Evolutionary conservation across 2,113 vertebrate genomes (phyloP).

Genomic region (Chascanopsetta lugubris): DNA sequence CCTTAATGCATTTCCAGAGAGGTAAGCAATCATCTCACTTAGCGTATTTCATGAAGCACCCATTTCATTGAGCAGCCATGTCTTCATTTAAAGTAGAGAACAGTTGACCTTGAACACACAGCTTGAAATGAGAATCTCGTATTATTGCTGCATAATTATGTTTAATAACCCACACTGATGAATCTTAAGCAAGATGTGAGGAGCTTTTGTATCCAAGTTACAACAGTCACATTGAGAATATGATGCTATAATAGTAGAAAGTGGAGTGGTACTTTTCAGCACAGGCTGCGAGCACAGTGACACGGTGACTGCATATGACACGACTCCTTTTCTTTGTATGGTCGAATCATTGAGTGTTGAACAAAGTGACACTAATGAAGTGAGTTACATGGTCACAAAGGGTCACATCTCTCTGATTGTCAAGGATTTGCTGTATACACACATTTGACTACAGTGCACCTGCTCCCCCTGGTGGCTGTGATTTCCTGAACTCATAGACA

Average conservation of each 20-base stretch:
- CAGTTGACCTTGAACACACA: background rate
- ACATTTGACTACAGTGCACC: slow-evolving; percentile 33
- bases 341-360: background rate
- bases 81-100: background rate
- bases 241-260: background rate
- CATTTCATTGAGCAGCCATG: background rate
- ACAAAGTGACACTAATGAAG: background rate
- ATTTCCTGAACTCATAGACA: background rate
- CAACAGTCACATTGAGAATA: background rate
- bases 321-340: background rate
- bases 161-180: background rate
- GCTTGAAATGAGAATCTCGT: background rate
- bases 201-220: background rate
- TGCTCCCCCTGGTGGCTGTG: slow-evolving; percentile 74
- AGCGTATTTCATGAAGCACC: background rate
- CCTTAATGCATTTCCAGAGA: slow-evolving; percentile 1
- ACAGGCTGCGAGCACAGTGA: background rate
- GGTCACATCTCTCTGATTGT: background rate
- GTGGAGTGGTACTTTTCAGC: background rate
- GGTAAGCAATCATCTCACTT: background rate
- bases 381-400: background rate
- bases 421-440: background rate
- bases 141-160: background rate
- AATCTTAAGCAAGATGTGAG: background rate
- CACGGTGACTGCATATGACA: background rate